Evolutionary conservation across 2,113 vertebrate species (phyloP), one percentile per base, ranked within the genome.

Genomic region (Paracanthobrama guichenoti): DNA sequence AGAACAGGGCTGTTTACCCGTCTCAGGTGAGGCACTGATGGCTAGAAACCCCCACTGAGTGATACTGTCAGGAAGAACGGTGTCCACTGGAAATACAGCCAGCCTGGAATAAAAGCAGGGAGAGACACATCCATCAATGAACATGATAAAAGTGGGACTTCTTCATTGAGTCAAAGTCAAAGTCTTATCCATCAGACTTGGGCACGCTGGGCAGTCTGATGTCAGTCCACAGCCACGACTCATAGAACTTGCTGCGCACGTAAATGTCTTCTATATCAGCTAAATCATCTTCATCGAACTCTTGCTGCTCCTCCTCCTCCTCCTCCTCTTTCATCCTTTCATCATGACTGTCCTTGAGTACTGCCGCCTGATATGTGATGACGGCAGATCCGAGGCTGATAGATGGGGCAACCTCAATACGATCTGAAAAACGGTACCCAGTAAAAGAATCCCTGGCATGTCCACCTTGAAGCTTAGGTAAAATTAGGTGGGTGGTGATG

Each of bases 211-310:
- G 93, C 80, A 95, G 86, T 3, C 24, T 24, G 2, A 93, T 16
- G 3, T 92, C 91, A 8, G 48, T 92, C 94, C 94, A 95, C 79
- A 95, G 81, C 94, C 94, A 95, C 0, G 94, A 93, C 90, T 95
- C 94, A 0, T 67, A 92, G 88, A 95, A 95, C 85, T 89, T 92
- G 64, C 16, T 89, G 24, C 94, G 90, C 71, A 93, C 83, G 31
- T 91, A 92, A 39, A 95, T 88, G 0, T 92, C 26, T 2, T 14
- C 77, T 46, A 90, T 88, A 6, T 92, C 90, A 53, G 76, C 6
- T 10, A 91, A 92, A 6, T 91, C 93, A 13, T 75, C 80, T 8
- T 91, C 90, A 0, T 88, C 83, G 0, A 84, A 86, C 0, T 69
- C 84, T 0, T 87, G 83, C 0, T 81, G 86, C 0, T 71, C 84